Evolutionary conservation across 2,888 invertebrate genomes (phyloP).

Genomic region (Pseudococcus viburni): DNA sequence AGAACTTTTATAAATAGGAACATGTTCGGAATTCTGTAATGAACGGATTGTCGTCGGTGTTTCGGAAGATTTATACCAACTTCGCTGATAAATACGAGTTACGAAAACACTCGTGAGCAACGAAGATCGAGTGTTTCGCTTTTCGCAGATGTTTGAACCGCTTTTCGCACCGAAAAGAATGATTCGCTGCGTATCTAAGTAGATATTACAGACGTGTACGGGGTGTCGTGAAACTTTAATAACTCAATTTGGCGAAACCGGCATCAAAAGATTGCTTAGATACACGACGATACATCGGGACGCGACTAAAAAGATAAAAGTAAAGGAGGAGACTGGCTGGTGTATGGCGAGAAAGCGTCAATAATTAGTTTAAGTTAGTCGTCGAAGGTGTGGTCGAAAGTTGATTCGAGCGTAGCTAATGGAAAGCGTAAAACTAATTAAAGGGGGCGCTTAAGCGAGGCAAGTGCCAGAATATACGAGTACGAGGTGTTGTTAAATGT

Average conservation of each 20-base stretch:
- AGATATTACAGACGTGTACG: not conserved
- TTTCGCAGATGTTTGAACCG: not conserved
- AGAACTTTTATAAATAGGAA: conserved; percentile 17
- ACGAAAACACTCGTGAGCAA: not conserved
- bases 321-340: conserved; percentile 57
- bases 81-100: not conserved
- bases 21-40: conserved; percentile 14
- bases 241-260: conserved; percentile 52
- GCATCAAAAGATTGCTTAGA: conserved; percentile 34
- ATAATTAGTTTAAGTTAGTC: conserved; percentile 64
- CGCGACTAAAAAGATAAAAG: conserved; percentile 60
- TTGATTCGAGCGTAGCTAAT: conserved; percentile 64
- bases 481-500: conserved; percentile 63
- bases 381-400: conserved; percentile 64
- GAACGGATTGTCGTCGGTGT: conserved; percentile 18
- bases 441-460: conserved; percentile 61
- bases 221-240: conserved; percentile 50
- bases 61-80: not conserved
- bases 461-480: conserved; percentile 56
- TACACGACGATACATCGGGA: not conserved
- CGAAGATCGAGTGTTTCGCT: not conserved
- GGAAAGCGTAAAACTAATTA: conserved; percentile 65
- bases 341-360: conserved; percentile 63
- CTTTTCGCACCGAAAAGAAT: not conserved
- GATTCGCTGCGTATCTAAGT: conserved; percentile 1